Base-by-base conservation (phyloP, 2,113 vertebrate genomes). In the Lutjanus erythropterus region DNA sequence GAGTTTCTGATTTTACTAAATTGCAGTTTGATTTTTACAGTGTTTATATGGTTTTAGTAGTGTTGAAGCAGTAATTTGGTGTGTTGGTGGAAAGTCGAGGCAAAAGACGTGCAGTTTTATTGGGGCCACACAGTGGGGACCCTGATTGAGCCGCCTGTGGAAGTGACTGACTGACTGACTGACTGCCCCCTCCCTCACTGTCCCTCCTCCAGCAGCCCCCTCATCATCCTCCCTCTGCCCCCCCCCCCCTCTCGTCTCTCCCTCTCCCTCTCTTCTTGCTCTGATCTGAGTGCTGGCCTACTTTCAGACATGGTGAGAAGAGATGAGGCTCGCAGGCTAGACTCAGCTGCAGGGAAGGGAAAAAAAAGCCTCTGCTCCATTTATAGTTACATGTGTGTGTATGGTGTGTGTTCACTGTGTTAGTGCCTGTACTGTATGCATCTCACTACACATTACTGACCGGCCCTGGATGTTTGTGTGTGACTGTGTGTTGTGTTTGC, bases 241-340 rank as follows among this genome's bases (percentile, higher is more conserved):
- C 7, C 33, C 4, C 33, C 7, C 33, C 9, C 35, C 1, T 37
- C 35, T 37, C 9, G 6, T 37, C 68, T 76, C 62, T 58, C 21
- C 21, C 71, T 64, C 25, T 47, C 61, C 52, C 73, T 80, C 65
- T 67, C 78, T 71, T 80, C 62, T 52, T 73, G 56, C 77, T 83
- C 72, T 92, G 85, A 94, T 85, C 88, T 84, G 80, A 84, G 87
- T 64, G 71, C 84, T 94, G 92, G 91, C 93, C 95, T 94, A 90
- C 78, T 96, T 95, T 94, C 91, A 91, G 85, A 93, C 92, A 81
- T 81, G 83, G 62, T 79, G 84, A 91, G 91, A 92, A 90, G 91
- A 93, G 90, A 94, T 91, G 90, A 89, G 66, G 85, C 84, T 84
- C 39, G 56, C 91, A 94, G 90, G 94, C 93, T 89, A 88, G 87